phyloP scores from a whole-genome alignment of 2,113 vertebrate species.

The Menidia beryllina region DNA sequence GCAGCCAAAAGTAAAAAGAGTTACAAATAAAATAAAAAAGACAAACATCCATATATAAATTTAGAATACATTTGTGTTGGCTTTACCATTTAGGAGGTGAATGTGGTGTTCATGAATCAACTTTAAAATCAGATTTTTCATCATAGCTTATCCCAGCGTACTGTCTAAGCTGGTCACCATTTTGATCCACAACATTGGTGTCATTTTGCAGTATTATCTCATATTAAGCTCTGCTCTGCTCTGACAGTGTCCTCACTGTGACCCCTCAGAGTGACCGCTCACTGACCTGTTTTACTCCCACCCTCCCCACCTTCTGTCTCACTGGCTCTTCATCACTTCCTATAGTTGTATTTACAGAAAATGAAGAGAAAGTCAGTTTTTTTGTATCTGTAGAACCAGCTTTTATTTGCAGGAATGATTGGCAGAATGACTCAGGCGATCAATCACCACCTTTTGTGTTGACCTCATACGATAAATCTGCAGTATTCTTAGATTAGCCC shows the following conservation, averaged over 20 bases:
- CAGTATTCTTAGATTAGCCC: constrained; percentile 14
- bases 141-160: constrained; percentile 11
- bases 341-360: constrained; percentile 50
- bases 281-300: constrained; percentile 60
- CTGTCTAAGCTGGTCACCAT: constrained; percentile 39
- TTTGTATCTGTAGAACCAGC: too few relatives aligned
- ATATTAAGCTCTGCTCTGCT: constrained; percentile 57
- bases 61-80: too few relatives aligned
- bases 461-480: constrained; percentile 43
- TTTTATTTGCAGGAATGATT: constrained; percentile 4
- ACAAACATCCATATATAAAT: neutral
- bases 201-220: constrained; percentile 55
- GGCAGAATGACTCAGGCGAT: constrained; percentile 15
- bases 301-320: constrained; percentile 54
- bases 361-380: constrained; percentile 28
- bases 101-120: constrained; percentile 5
- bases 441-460: constrained; percentile 25
- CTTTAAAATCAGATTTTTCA: too few relatives aligned
- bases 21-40: neutral
- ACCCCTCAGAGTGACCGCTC: constrained; percentile 71
- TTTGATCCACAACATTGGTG: constrained; percentile 43
- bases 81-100: neutral
- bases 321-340: constrained; percentile 41
- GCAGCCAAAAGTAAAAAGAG: neutral
- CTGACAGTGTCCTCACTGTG: constrained; percentile 72